Evolutionary conservation across 1,140 invertebrate genomes (phyloP), one percentile per base, ranked within the genome.

Genomic region (Platyura marginata): DNA sequence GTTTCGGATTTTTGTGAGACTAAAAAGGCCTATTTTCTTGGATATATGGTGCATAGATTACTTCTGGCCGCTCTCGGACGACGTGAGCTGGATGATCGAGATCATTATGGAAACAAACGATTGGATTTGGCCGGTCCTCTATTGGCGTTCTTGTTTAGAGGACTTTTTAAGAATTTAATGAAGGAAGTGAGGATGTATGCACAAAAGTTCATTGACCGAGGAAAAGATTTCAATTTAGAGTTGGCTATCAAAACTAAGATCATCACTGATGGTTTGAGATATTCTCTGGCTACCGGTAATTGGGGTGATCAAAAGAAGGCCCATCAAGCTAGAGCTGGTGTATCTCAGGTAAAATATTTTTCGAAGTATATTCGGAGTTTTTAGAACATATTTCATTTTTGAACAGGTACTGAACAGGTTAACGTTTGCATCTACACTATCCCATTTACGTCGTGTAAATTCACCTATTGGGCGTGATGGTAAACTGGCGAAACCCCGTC

Each of bases 251-350:
- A 96, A 64, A 96, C 93, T 0, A 81, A 92, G 59, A 91, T 96
- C 33, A 98, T 98, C 41, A 98, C 94, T 2, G 92, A 98, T 64
- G 95, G 95, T n/a, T 67, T 98, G 19, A 70, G 90, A 48, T 98
- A 98, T 62, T 98, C 94, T 0, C 66, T 98, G 47, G 94, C 95
- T 52, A 98, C 95, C 32, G 95, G 95, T 22, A 98, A 98, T 65
- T 98, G 95, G 95, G 95, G 95, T 29, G 95, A 98, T 62, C 95
- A 98, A 65, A 98, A 98, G 62, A 98, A 98, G 63, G 95, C 95
- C 46, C 94, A 98, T 80, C 90, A 95, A 66, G 87, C 90, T 5
- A 71, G 92, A 63, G 91, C 92, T 48, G 88, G 88, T 22, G 87
- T 91, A 11, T 86, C 82, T 43, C 88, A 91, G 69, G n/a, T n/a